Base-by-base conservation (phyloP, 2,888 invertebrate species). In the Xestobium rufovillosum region DNA sequence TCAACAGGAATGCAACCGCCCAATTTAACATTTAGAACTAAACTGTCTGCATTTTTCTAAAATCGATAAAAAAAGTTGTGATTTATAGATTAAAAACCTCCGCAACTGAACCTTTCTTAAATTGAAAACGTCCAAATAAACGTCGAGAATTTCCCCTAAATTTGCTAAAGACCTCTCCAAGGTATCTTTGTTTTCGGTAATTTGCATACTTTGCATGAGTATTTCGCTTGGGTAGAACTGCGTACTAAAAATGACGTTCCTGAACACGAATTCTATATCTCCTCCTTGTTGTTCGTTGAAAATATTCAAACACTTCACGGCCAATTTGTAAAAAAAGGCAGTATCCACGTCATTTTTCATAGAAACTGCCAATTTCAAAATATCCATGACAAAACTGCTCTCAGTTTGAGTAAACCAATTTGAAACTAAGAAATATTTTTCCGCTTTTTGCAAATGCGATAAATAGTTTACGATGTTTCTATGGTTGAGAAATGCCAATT, bases 1-100 rank as follows among this genome's bases (percentile, higher is more conserved):
- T 88, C 87, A 32, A 75, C 70, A 0, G 87, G 84, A 46, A 87
- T 68, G 9, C 84, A 74, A 8, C 80, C 76, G 31, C 77, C 73
- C 31, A 53, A 47, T 31, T 46, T 52, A 16, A 51, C 38, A 37
- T 60, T 57, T 3, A 61, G 34, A 28, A 48, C 48, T 28, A 51
- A 44, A 25, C 41, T 42, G 30, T 48, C 44, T 10, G 45, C 44
- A 14, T 44, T 27, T 31, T 46, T 39, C 53, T 53, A 28, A 14
- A 50, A 49, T 12, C 35, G 11, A 28, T 37, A 28, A 8, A 11
- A 38, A 31, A 34, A 8, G 19, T 26, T 19, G n/a, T 30, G 6
- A 12, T 25, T 26, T 14, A n/a, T n/a, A n/a, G n/a, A n/a, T n/a
- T n/a, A n/a, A n/a, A n/a, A n/a, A n/a, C n/a, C n/a, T n/a, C n/a